Conservation (phyloP, 2,113 vertebrate species). For the Empidonax alnorum region DNA sequence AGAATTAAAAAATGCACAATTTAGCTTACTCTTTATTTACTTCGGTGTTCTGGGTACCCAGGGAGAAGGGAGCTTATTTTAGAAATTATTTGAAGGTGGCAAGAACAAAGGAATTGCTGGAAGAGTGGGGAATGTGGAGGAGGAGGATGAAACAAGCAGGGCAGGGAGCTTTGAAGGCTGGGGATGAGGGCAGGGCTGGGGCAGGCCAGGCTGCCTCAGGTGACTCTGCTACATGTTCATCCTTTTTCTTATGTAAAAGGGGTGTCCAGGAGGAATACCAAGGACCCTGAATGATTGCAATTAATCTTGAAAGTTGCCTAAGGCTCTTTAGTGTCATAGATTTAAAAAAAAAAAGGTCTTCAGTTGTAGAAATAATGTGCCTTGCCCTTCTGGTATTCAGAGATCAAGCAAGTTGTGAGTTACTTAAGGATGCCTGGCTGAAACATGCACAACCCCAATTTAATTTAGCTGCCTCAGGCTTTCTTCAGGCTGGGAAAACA, state of each 20-base stretch:
- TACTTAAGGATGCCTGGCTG: neutral
- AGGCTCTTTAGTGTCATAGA: neutral
- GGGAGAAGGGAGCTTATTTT: neutral
- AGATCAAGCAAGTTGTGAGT: neutral
- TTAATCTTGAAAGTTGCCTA: slow-evolving; percentile 30
- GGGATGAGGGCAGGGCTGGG: neutral
- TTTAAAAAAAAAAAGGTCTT: neutral
- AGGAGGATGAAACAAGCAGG: neutral
- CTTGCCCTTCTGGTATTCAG: neutral
- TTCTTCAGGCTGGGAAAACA: neutral
- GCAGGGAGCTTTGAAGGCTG: neutral
- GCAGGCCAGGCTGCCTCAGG: neutral
- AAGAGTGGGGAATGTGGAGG: neutral
- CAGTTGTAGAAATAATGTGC: neutral
- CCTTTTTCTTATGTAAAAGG: neutral
- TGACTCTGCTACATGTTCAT: neutral
- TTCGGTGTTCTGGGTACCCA: neutral
- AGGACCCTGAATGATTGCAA: neutral
- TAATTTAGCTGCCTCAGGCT: neutral
- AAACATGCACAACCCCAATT: neutral
- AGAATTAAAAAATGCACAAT: neutral
- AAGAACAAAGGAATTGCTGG: neutral
- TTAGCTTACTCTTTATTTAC: neutral
- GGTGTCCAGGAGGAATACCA: neutral
- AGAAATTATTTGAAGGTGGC: neutral